Conservation (phyloP, 2,888 invertebrate species). For the Acanthosepion pharaonis region DNA sequence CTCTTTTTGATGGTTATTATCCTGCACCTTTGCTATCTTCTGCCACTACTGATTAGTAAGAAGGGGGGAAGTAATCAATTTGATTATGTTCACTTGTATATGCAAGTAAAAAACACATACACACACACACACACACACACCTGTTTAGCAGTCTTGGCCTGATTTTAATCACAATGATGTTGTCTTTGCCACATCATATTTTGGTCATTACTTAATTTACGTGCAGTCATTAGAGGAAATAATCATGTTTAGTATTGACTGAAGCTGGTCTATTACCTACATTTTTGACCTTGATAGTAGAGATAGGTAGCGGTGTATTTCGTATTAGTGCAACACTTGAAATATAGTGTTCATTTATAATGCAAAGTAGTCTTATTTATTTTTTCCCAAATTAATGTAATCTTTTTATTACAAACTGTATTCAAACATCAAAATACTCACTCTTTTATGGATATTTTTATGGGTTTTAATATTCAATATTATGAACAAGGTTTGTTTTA, state of each 20-base stretch:
- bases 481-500: too few relatives aligned
- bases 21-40: constrained; percentile 33
- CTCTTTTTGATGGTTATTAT: not conserved
- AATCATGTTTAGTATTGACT: not conserved
- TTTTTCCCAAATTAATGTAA: too few relatives aligned
- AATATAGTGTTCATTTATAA: not conserved
- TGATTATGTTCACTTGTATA: not conserved
- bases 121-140: not conserved
- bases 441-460: too few relatives aligned
- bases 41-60: not conserved
- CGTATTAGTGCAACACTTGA: not conserved
- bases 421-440: too few relatives aligned
- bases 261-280: constrained; percentile 13
- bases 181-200: not conserved
- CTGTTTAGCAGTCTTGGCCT: constrained; percentile 13
- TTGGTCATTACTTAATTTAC: constrained; percentile 5
- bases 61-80: not conserved
- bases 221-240: not conserved
- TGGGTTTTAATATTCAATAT: too few relatives aligned
- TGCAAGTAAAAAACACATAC: not conserved
- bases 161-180: not conserved
- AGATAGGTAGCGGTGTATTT: not conserved
- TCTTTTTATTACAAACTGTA: too few relatives aligned
- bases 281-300: not conserved
- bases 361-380: not conserved